Evolutionary conservation across 2,113 vertebrate genomes (phyloP), one percentile per base, ranked within the genome.

Genomic region (Notarius quadriscutis): DNA sequence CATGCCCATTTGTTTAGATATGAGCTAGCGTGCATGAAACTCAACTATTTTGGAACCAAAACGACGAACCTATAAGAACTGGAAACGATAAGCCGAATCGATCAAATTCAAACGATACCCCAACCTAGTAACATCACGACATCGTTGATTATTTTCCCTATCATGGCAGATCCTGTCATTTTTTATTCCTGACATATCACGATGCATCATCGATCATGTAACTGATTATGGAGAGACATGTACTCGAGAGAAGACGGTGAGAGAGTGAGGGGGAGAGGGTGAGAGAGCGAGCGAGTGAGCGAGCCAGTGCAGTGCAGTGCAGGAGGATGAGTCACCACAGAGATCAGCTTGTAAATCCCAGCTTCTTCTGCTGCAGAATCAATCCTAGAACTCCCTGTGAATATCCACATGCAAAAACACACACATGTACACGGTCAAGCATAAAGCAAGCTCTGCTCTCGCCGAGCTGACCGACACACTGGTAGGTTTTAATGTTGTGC

Each of bases 291-390:
- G 79, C 48, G 84, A 58, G 71, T 30, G 34, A 51, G 11, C 34
- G 63, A 48, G 60, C 69, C 69, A 75, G 62, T 77, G 87, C 87
- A 72, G 58, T 75, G 86, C 86, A 88, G 84, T 84, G 53, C 72
- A 84, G 89, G 48, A 86, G 81, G 53, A 88, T 90, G 89, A 90
- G 89, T 90, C 89, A 90, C 89, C 89, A 84, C 62, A 41, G 72
- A 65, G 57, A 83, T n/a, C 63, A 65, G 63, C 80, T 53, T 34
- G 60, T 74, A 89, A 89, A 89, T 79, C 75, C 74, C 48, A 63
- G 60, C 60, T 83, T 65, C 69, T 53, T 5, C 72, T 69, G 74
- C 71, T n/a, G 48, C 30, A 34, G 57, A 67, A 60, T 41, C 34
- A 18, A 60, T 17, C n/a, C 51, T 81, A 11, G 22, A 86, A 55